phyloP scores from a whole-genome alignment of 2,888 invertebrate genomes.

The Hirudinaria manillensis region DNA sequence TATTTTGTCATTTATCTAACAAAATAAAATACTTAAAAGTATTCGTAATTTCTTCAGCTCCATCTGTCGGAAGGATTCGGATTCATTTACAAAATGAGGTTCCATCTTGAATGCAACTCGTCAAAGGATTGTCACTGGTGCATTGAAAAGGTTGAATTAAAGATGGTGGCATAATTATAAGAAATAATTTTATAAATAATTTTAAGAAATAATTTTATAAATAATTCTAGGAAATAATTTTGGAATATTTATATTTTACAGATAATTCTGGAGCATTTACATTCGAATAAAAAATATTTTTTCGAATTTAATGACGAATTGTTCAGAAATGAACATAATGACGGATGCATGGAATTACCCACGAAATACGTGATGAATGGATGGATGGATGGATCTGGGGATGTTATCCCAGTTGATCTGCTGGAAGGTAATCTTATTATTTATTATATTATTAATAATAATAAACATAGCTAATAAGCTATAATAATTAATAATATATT shows the following conservation, averaged over 20 bases:
- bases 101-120: background rate
- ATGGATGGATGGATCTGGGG: too few relatives aligned
- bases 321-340: background rate
- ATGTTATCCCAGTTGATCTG: too few relatives aligned
- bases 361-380: background rate
- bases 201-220: background rate
- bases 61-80: background rate
- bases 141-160: background rate
- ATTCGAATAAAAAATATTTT: slow-evolving; percentile 3
- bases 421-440: too few relatives aligned
- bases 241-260: background rate
- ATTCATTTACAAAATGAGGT: background rate
- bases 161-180: background rate
- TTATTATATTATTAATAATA: too few relatives aligned
- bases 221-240: background rate
- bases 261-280: background rate
- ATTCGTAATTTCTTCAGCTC: background rate
- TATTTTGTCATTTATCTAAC: too few relatives aligned
- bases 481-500: too few relatives aligned
- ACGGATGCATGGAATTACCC: background rate
- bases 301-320: background rate
- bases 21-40: too few relatives aligned
- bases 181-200: too few relatives aligned
- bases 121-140: background rate
- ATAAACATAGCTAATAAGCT: too few relatives aligned